Base-by-base conservation (phyloP, 1,140 invertebrate genomes). In the Zeugodacus cucurbitae region DNA sequence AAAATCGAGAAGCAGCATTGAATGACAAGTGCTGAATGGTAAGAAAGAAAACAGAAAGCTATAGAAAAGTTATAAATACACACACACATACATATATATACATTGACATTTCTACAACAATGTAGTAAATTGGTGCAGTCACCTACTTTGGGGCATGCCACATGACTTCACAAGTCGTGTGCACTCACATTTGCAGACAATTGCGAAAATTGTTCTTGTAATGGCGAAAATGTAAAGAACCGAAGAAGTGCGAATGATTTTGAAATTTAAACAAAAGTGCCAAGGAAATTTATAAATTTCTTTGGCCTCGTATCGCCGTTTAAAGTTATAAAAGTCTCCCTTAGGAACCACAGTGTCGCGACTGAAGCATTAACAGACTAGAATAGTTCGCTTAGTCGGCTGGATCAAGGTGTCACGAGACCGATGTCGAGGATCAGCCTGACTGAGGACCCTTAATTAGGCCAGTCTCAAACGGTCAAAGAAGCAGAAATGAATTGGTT, bases 21-120 rank as follows among this genome's bases (percentile, higher is more conserved):
- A 74, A 74, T 74, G 67, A 74, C 34, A 74, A 74, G 67, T 74
- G 67, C 34, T 74, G 67, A 74, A 74, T 74, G 67, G 67, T 74
- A 74, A 41, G 67, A 74, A 74, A 41, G 34, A 22, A 22, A 26
- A 62, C 22, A 41, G 34, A 22, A 22, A 26, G 26, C 22, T 62
- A 62, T 4, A 62, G 58, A 62, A 62, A 62, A 62, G n/a, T n/a
- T n/a, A 22, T 26, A n/a, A 62, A 62, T 26, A 26, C 58, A 62
- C 58, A 62, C n/a, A 59, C 1, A 26, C 57, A n/a, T 5, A n/a
- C 14, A 7, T 54, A 14, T 54, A 54, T 54, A 54, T 20, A 59
- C 58, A 62, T 22, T 26, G 58, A 7, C 3, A 22, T 62, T n/a
- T 34, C 11, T 34, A 29, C 26, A 41, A 74, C 32, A 41, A 74